Conservation (phyloP, 2,888 invertebrate genomes). For the Helleia helle region DNA sequence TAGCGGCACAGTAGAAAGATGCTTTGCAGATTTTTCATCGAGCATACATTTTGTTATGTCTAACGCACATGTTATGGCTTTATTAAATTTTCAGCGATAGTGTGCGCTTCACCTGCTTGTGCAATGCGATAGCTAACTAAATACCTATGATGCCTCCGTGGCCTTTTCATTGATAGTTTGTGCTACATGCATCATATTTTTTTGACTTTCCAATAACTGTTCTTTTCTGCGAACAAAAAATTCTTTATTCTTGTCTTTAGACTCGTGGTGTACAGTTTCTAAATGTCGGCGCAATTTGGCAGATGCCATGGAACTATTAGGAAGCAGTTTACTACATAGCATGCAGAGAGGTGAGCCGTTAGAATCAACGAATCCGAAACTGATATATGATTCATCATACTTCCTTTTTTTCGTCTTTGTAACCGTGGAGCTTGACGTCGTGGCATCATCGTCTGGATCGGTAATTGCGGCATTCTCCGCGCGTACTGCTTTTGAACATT, state of each 20-base stretch:
- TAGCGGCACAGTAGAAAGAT: conserved; percentile 27
- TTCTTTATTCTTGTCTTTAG: conserved; percentile 24
- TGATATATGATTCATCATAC: conserved; percentile 24
- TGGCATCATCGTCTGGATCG: conserved; percentile 19
- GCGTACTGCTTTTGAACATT: conserved; percentile 21
- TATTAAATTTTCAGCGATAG: conserved; percentile 30
- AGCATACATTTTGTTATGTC: conserved; percentile 22
- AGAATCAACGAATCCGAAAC: conserved; percentile 27
- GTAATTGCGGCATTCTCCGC: conserved; percentile 20
- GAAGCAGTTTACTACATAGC: conserved; percentile 19
- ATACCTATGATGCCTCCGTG: conserved; percentile 28
- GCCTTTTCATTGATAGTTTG: conserved; percentile 21
- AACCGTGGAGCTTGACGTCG: conserved; percentile 22
- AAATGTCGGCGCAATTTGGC: conserved; percentile 24
- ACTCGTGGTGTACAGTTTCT: conserved; percentile 23
- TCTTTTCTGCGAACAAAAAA: conserved; percentile 19
- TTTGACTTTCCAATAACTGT: conserved; percentile 2
- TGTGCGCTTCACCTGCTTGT: conserved; percentile 27
- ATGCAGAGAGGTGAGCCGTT: conserved; percentile 22
- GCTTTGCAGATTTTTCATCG: conserved; percentile 29
- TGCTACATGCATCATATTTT: neutral
- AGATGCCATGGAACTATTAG: conserved; percentile 25
- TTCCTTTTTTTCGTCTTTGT: conserved; percentile 23
- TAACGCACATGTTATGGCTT: conserved; percentile 10
- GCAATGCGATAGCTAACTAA: conserved; percentile 26